Percentiles rank a stretch among this genome's conserved stretches.
Evolutionary conservation across 2,888 invertebrate species (phyloP).

Genomic region (Laothoe populi): DNA sequence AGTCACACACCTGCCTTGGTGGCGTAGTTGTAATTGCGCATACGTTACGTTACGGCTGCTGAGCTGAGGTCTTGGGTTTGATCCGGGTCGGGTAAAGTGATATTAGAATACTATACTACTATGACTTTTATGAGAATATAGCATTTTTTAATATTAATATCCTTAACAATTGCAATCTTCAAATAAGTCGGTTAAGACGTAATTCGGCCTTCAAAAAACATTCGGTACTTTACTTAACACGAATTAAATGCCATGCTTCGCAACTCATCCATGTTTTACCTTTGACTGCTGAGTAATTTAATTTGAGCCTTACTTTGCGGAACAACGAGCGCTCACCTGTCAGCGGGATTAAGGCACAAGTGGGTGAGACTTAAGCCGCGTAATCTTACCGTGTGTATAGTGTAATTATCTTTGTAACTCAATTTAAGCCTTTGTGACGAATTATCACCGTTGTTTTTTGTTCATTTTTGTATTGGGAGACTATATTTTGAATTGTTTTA

Average conservation of each 20-base stretch:
- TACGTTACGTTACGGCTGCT: no score
- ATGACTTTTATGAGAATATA: no score
- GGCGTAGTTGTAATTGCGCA: no score
- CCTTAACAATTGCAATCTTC: no score
- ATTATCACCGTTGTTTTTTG: neutral
- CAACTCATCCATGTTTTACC: slow-evolving; percentile 37
- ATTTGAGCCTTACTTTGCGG: slow-evolving; percentile 26
- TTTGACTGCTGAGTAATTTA: slow-evolving; percentile 28
- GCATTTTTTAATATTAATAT: no score
- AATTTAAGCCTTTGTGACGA: neutral
- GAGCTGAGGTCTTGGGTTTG: no score
- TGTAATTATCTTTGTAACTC: slow-evolving; percentile 11
- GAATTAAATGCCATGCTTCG: slow-evolving; percentile 34
- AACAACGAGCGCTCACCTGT: slow-evolving; percentile 19
- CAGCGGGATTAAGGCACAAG: slow-evolving; percentile 19
- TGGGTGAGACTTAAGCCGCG: slow-evolving; percentile 21
- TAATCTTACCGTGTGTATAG: slow-evolving; percentile 4
- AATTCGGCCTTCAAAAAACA: neutral
- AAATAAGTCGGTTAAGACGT: no score
- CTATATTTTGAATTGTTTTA: neutral
- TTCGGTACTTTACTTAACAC: slow-evolving; percentile 21
- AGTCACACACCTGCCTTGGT: no score
- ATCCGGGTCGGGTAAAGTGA: no score
- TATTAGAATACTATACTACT: no score
- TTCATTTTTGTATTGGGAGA: neutral